Conservation (phyloP, 2,797 vertebrate species). For the Alca torda region DNA sequence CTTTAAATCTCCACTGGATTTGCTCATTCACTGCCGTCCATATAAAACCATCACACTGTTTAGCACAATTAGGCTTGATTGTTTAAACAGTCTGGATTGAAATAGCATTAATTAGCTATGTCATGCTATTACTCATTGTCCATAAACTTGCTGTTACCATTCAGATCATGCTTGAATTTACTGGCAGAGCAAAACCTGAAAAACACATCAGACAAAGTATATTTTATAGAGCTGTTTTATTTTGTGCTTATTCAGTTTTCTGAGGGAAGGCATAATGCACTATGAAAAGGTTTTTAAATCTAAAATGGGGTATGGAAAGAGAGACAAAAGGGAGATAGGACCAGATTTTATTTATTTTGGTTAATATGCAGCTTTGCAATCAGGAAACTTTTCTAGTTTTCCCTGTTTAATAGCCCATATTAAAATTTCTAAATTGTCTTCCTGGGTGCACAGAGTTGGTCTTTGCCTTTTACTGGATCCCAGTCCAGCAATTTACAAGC, state of each 20-base stretch:
- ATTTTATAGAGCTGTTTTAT: background rate
- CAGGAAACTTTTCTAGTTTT: background rate
- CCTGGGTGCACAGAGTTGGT: background rate
- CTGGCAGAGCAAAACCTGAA: constrained; percentile 61
- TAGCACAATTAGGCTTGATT: constrained; percentile 75
- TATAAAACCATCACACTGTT: constrained; percentile 62
- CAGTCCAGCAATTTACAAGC: background rate
- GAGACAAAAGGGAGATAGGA: background rate
- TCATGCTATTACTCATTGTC: constrained; percentile 75
- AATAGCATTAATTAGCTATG: constrained; percentile 79
- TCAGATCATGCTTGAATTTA: constrained; percentile 72
- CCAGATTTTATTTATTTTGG: background rate
- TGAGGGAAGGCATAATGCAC: background rate
- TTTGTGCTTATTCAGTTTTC: background rate
- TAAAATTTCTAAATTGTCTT: background rate
- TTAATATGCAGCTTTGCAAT: background rate
- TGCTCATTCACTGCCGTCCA: constrained; percentile 42
- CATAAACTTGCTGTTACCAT: constrained; percentile 70
- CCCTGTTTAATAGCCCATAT: background rate
- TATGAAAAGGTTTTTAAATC: background rate
- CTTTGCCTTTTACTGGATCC: background rate
- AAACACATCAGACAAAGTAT: constrained; percentile 35
- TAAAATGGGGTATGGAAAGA: background rate
- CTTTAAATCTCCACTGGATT: constrained; percentile 66
- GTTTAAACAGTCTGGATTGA: constrained; percentile 71